Evolutionary conservation across 2,888 invertebrate species (phyloP), one percentile per base, ranked within the genome.

Genomic region (Tenthredo scrophulariae): DNA sequence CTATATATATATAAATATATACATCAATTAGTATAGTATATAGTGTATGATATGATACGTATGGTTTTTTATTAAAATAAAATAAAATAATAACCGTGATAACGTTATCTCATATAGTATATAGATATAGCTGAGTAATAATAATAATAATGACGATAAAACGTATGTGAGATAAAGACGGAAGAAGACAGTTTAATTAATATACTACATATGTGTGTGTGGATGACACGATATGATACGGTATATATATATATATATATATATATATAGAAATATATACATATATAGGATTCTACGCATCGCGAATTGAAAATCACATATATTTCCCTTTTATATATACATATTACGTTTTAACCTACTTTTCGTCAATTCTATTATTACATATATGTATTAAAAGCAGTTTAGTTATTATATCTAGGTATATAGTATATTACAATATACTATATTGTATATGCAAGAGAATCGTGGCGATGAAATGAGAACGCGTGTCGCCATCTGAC

Each of bases 131-230:
- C 3, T 22, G n/a, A n/a, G 58, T 58, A 58, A 18, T 10, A 43
- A 7, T 37, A 43, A 58, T 7, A 43, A 43, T 43, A 10, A 43
- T 43, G 10, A 43, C 40, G 40, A 43, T 43, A 43, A 43, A 43
- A 43, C 10, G 40, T 43, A 43, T 43, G 10, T 43, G 40, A 10
- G 10, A 43, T 10, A 43, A 43, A 43, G 40, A 22, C 58, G 58
- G 58, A 58, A 58, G 58, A n/a, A 58, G 58, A 58, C n/a, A 58
- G n/a, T 67, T 33, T 67, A 29, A 33, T 67, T 67, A 67, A 33
- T 67, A 18, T 13, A 67, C 10, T 46, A 46, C n/a, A 58, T 22
- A 58, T 58, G 9, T 18, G 9, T 22, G 7, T 22, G n/a, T 58
- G 7, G 58, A 58, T 58, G 58, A 46, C 15, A 46, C 13, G 46